Base-by-base conservation (phyloP, 2,888 invertebrate genomes). In the Rhagonycha lutea region DNA sequence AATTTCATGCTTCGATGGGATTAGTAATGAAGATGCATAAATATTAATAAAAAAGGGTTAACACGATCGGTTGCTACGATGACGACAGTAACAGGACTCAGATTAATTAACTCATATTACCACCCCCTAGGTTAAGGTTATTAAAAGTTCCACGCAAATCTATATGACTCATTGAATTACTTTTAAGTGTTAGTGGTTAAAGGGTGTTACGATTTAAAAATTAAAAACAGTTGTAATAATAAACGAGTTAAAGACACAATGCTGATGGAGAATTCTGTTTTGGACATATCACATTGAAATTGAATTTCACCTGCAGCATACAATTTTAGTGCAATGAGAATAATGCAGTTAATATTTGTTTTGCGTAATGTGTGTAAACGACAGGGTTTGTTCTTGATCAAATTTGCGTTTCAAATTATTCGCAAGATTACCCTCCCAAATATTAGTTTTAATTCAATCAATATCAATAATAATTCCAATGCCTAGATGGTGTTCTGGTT, bases 401-500 rank as follows among this genome's bases (percentile, higher is more conserved):
- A 86, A 87, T 87, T 87, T 87, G 86, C 86, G 82, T 85, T 86
- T 82, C 83, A 87, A 87, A 87, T 88, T 85, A 87, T 85, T 85
- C 86, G 85, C 86, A 85, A 87, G 86, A 87, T 88, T 88, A 88
- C 86, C 87, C 87, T 83, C 82, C 84, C 87, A 87, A 88, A 88
- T 87, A 88, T 87, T 87, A 86, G 87, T 86, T 86, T 86, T 86
- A 87, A 87, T 88, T 86, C 83, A 86, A 87, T 88, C 87, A 86
- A 87, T 87, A 86, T 84, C 83, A 83, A 83, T 84, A 83, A 83
- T 84, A 65, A 83, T 84, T 73, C 78, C 70, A 76, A 74, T 74
- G 71, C 83, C 81, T 80, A 75, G 79, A 72, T 78, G 76, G 73
- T 76, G 73, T 74, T 63, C 72, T 73, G 78, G 80, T 79, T 85